Conservation (phyloP, 2,888 invertebrate genomes). For the Callyntrura sp. region DNA sequence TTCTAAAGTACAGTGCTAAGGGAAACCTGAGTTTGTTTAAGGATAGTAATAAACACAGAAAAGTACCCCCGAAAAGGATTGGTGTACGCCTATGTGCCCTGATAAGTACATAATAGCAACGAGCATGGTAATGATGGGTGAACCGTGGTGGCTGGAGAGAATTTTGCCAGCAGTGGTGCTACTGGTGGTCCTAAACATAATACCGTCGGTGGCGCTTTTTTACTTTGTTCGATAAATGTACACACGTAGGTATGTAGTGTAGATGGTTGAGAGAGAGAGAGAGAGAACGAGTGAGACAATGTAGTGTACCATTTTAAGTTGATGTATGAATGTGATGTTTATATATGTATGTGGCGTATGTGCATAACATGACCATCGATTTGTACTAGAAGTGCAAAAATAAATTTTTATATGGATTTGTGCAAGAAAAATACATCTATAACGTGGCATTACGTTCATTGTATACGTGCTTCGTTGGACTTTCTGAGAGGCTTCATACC, state of each 20-base stretch:
- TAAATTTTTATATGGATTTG: neutral
- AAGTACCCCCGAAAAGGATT: constrained; percentile 63
- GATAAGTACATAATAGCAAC: neutral
- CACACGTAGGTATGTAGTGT: too few species aligned
- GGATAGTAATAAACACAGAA: constrained; percentile 19
- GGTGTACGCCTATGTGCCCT: constrained; percentile 11
- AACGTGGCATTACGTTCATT: neutral
- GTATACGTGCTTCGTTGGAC: neutral
- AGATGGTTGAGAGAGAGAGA: neutral
- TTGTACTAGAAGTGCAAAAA: constrained; percentile 14
- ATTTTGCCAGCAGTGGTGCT: constrained; percentile 43
- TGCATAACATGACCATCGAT: constrained; percentile 61
- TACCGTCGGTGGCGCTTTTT: constrained; percentile 3
- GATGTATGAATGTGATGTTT: neutral
- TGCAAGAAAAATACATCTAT: neutral
- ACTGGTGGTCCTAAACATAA: constrained; percentile 30
- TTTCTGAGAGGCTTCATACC: neutral
- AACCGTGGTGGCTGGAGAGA: constrained; percentile 40
- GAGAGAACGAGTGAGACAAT: neutral
- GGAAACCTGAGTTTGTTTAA: neutral
- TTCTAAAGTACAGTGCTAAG: neutral
- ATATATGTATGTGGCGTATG: constrained; percentile 1
- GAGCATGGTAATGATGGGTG: neutral
- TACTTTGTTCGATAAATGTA: neutral
- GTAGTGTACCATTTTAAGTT: neutral